Base-by-base conservation (phyloP, 2,113 vertebrate species). In the Prochilodus magdalenae region DNA sequence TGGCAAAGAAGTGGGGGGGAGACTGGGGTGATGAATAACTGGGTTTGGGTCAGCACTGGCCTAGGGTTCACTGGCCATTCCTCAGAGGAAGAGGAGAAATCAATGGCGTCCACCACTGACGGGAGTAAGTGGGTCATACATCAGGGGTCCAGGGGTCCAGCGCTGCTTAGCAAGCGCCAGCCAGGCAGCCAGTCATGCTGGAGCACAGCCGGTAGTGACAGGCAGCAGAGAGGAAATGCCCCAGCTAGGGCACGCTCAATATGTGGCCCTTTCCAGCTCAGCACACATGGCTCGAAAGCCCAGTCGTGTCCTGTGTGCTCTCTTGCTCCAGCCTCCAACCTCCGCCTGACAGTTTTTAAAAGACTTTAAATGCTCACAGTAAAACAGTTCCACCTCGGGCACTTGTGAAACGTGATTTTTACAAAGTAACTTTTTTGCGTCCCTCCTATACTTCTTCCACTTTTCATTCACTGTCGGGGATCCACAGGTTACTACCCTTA, bases 401-500 rank as follows among this genome's bases (percentile, higher is more conserved):
- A 59, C 53, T 15, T 49, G 62, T 24, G 36, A 74, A 82, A 44
- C 69, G 57, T 73, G 69, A 85, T 81, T 81, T 72, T 76, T 53
- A 76, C 49, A 36, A 82, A 70, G 40, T 24, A 13, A 16, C 27
- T 75, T 55, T 55, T 79, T 88, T 83, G 66, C 67, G 62, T 60
- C n/a, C n/a, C 47, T 82, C 66, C n/a, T 66, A 73, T 63, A 78
- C 79, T 87, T 84, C 6, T 20, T 77, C 55, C 26, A 57, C 53
- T 55, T 78, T 83, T 88, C 83, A 83, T 83, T 66, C 75, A 75
- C 74, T 79, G 78, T 88, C 84, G 87, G 36, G 83, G 85, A 92
- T 93, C 91, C 85, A 90, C 89, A 57, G 93, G 94, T 95, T 95
- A 94, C 90, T 90, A 93, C 81, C 79, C 72, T 87, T 84, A 85